These are phyloP conservation scores for Glossophaga mutica DNA, from an alignment of 2,797 vertebrate genomes.

Conservation along the genomic window DNA sequence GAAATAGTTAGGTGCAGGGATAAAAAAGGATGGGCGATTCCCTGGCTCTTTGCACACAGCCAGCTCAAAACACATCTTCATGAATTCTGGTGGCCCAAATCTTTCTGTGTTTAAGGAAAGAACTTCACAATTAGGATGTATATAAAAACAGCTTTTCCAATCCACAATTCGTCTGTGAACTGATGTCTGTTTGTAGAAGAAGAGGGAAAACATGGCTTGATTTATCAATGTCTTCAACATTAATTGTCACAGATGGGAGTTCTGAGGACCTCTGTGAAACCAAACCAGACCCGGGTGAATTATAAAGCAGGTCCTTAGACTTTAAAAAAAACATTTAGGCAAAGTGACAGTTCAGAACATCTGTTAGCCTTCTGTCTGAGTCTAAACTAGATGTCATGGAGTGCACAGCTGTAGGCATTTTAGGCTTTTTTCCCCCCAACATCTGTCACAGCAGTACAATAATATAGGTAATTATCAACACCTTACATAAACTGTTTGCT, in stretches of 20 bases:
- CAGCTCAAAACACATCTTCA: constrained; percentile 53
- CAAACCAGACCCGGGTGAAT: constrained; percentile 80
- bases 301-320: constrained; percentile 83
- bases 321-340: constrained; percentile 84
- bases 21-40: constrained; percentile 42
- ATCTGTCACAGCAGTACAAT: constrained; percentile 90
- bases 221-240: constrained; percentile 80
- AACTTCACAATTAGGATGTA: constrained; percentile 87
- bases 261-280: constrained; percentile 82
- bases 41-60: constrained; percentile 26
- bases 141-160: constrained; percentile 72
- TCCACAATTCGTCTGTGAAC: constrained; percentile 79
- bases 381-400: constrained; percentile 83
- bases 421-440: constrained; percentile 89
- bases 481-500: constrained; percentile 85
- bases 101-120: constrained; percentile 81
- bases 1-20: constrained; percentile 44
- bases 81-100: constrained; percentile 42
- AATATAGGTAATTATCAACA: constrained; percentile 89
- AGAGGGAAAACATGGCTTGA: constrained; percentile 83
- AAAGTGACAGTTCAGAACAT: constrained; percentile 91
- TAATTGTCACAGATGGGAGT: constrained; percentile 82
- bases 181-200: constrained; percentile 79
- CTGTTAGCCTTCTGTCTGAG: constrained; percentile 87
- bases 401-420: constrained; percentile 91